Conservation (phyloP, 2,797 vertebrate genomes). For the Myoxocephalus aenaeus region DNA sequence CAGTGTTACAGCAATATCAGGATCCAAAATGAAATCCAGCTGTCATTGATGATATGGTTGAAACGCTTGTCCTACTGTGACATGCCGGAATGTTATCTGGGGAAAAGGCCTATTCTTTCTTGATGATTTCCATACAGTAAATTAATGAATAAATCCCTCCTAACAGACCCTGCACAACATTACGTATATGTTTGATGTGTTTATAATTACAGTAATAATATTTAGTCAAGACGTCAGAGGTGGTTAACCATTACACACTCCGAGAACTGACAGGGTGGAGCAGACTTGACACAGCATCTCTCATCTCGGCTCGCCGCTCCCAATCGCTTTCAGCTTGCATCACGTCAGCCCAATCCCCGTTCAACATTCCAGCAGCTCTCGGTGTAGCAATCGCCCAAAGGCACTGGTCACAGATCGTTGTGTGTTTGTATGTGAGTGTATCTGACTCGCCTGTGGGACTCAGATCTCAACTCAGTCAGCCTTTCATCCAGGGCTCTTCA, state of each 20-base stretch:
- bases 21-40: not conserved
- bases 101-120: not conserved
- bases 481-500: slow-evolving; percentile 52
- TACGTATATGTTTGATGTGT: slow-evolving; percentile 24
- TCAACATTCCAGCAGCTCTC: slow-evolving; percentile 53
- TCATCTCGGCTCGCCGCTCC: slow-evolving; percentile 61
- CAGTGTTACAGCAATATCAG: not conserved
- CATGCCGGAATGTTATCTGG: not conserved
- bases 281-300: slow-evolving; percentile 61
- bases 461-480: slow-evolving; percentile 45
- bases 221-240: slow-evolving; percentile 67
- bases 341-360: slow-evolving; percentile 56
- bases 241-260: slow-evolving; percentile 58
- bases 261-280: slow-evolving; percentile 66
- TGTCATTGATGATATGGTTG: not conserved
- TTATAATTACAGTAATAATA: slow-evolving; percentile 64
- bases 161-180: not conserved
- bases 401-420: slow-evolving; percentile 56
- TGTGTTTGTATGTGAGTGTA: slow-evolving; percentile 58
- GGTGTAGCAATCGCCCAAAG: slow-evolving; percentile 52
- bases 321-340: slow-evolving; percentile 67
- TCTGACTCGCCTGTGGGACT: slow-evolving; percentile 57
- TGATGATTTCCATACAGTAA: not conserved
- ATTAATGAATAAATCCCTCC: slow-evolving; percentile 8
- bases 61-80: not conserved